Evolutionary conservation across 2,797 vertebrate genomes (phyloP).

Genomic region (Arctocebus calabarensis): DNA sequence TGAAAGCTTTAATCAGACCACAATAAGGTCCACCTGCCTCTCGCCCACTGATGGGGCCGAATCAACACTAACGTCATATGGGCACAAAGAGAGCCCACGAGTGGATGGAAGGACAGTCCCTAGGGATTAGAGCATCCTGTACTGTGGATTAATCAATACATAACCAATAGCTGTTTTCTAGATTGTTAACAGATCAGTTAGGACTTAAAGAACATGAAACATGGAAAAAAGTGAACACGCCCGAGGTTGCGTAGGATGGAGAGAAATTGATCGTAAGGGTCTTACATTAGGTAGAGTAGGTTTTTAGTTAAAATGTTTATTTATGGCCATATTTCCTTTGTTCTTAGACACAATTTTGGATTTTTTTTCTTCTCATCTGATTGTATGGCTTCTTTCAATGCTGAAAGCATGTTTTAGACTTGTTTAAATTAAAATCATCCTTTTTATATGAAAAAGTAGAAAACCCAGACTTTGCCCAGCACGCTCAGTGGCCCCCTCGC

Average conservation of each 20-base stretch:
- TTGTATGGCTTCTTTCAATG: not conserved
- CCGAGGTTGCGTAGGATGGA: not conserved
- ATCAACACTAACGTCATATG: accelerated
- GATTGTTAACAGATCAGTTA: too few species aligned
- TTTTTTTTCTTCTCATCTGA: not conserved
- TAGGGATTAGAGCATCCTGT: too few species aligned
- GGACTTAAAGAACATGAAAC: not conserved
- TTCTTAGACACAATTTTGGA: not conserved
- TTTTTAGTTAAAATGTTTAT: not conserved
- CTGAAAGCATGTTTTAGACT: not conserved
- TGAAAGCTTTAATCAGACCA: not conserved
- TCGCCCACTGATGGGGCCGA: accelerated
- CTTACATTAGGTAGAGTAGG: not conserved
- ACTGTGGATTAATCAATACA: accelerated
- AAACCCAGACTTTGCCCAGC: not conserved
- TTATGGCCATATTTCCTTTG: not conserved
- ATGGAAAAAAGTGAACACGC: accelerated
- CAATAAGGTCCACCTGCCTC: accelerated
- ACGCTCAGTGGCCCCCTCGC: too few species aligned
- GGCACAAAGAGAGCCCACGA: accelerated
- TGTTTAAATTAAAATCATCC: not conserved
- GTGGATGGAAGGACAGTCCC: accelerated
- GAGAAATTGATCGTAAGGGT: not conserved
- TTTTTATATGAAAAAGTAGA: not conserved
- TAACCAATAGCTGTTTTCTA: not conserved